phyloP scores from a whole-genome alignment of 2,888 invertebrate species.

The Orthosia gothica region DNA sequence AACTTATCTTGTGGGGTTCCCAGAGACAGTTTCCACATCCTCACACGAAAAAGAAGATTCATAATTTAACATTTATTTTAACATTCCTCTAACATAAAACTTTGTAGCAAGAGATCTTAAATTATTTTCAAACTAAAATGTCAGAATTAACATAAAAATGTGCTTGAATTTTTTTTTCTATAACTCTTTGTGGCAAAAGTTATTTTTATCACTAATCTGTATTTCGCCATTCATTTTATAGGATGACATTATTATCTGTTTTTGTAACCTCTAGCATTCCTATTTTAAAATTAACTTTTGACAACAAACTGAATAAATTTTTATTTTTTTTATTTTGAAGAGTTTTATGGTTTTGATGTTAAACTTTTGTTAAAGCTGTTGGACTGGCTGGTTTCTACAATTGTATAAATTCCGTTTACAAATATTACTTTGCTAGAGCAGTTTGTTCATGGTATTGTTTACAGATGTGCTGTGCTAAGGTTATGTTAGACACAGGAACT shows the following conservation, averaged over 20 bases:
- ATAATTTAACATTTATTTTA: not conserved
- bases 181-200: not conserved
- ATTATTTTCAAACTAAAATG: not conserved
- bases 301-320: not conserved
- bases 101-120: not conserved
- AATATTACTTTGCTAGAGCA: slow-evolving; percentile 10
- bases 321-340: not conserved
- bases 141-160: slow-evolving; percentile 7
- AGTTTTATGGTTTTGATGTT: not conserved
- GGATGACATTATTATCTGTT: slow-evolving; percentile 15
- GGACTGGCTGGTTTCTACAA: slow-evolving; percentile 15
- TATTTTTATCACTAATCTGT: slow-evolving; percentile 22
- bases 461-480: slow-evolving; percentile 54
- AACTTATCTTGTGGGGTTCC: too few species aligned
- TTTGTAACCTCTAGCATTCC: slow-evolving; percentile 21
- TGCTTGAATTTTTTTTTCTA: not conserved
- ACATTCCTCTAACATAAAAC: too few species aligned
- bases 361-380: slow-evolving; percentile 1
- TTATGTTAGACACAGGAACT: slow-evolving; percentile 53
- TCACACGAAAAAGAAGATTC: too few species aligned
- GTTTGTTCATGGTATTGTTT: slow-evolving; percentile 39
- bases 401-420: slow-evolving; percentile 29
- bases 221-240: slow-evolving; percentile 15
- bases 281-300: slow-evolving; percentile 23
- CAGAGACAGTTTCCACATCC: too few species aligned